Percentiles rank a stretch among this genome's conserved stretches.
These are phyloP conservation scores for Pipistrellus kuhlii DNA, from an alignment of 2,797 vertebrate genomes.

Conservation along the genomic window DNA sequence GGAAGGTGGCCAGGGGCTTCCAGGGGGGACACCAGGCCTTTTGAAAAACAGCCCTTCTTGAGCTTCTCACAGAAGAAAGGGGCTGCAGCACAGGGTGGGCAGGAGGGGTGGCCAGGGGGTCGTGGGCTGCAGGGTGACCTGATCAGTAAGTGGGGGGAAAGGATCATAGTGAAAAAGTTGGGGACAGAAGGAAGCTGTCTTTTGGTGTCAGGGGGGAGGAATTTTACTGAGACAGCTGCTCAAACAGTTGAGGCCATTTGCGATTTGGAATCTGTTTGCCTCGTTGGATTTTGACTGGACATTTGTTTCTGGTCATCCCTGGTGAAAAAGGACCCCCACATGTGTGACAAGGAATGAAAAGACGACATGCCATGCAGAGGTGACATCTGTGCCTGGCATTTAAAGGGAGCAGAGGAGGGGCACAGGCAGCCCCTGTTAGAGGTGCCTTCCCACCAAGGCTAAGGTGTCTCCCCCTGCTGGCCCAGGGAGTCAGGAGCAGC, in stretches of 20 bases:
- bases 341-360: slow-evolving; percentile 34
- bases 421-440: fast-evolving
- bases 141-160: neutral
- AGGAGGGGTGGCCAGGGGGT: neutral
- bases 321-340: slow-evolving; percentile 41
- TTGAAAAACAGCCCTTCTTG: neutral
- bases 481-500: neutral
- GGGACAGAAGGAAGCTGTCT: neutral
- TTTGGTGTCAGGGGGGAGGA: neutral
- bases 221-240: slow-evolving; percentile 68
- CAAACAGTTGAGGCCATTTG: slow-evolving; percentile 44
- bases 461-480: neutral
- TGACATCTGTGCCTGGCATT: slow-evolving; percentile 2
- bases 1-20: neutral
- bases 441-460: too few species aligned
- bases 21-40: neutral
- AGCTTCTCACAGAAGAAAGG: neutral
- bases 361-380: neutral
- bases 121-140: neutral
- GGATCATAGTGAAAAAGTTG: neutral
- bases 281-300: neutral
- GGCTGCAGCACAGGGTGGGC: neutral
- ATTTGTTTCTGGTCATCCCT: slow-evolving; percentile 63
- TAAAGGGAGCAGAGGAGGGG: neutral
- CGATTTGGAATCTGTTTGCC: slow-evolving; percentile 46